phyloP scores from a whole-genome alignment of 2,888 invertebrate genomes.

The Orthonevra nobilis region DNA sequence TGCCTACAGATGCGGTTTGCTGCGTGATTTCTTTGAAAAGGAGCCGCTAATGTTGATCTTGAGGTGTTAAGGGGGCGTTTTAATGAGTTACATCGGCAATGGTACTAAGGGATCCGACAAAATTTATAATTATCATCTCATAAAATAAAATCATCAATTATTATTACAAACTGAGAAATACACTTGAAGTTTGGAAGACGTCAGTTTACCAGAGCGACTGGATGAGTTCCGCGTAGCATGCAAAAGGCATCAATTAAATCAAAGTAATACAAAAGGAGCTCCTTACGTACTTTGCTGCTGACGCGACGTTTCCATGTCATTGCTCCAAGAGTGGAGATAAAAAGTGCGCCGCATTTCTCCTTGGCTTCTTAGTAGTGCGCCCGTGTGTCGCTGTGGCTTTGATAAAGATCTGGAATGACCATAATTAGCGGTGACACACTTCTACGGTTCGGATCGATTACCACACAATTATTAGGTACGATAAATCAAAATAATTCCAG shows the following conservation, averaged over 20 bases:
- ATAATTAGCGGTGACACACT: slow-evolving; percentile 72
- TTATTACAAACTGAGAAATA: not conserved
- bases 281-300: no score
- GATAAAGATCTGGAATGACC: slow-evolving; percentile 70
- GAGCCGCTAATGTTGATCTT: slow-evolving; percentile 33
- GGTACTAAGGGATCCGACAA: not conserved
- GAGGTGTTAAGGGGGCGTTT: slow-evolving; percentile 48
- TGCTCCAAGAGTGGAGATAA: no score
- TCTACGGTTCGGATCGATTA: slow-evolving; percentile 64
- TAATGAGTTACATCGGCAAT: slow-evolving; percentile 19
- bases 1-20: slow-evolving; percentile 6
- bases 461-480: slow-evolving; percentile 62
- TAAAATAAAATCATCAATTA: not conserved
- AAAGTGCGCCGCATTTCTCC: slow-evolving; percentile 12
- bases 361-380: slow-evolving; percentile 33
- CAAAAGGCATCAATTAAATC: slow-evolving; percentile 48
- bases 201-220: not conserved
- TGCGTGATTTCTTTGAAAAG: not conserved
- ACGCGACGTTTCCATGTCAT: no score
- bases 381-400: slow-evolving; percentile 39
- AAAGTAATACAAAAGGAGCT: not conserved
- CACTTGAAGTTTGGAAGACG: not conserved
- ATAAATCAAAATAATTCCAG: slow-evolving; percentile 63
- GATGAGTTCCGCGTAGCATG: slow-evolving; percentile 22
- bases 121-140: not conserved